Evolutionary conservation across 2,797 vertebrate species (phyloP).

Genomic region (Lateolabrax maculatus): DNA sequence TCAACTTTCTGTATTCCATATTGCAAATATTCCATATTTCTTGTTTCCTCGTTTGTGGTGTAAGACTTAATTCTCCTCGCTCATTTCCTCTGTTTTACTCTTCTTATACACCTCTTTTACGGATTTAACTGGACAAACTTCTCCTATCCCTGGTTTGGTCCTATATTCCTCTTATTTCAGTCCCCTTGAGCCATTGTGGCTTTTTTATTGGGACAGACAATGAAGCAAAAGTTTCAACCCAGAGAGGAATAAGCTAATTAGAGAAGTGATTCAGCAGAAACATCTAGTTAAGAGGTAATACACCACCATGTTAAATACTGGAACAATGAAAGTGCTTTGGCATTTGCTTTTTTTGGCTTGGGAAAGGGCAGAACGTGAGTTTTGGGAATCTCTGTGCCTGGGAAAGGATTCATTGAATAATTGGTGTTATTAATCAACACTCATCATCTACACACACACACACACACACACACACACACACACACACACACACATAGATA

Average conservation of each 20-base stretch:
- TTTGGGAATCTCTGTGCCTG: slow-evolving; percentile 12
- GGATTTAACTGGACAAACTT: neutral
- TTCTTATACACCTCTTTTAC: neutral
- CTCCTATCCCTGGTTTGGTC: neutral
- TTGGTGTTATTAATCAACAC: slow-evolving; percentile 32
- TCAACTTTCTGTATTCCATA: too few species aligned
- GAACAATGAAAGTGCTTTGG: slow-evolving; percentile 14
- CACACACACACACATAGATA: neutral
- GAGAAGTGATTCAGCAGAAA: slow-evolving; percentile 24
- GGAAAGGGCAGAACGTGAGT: slow-evolving; percentile 15
- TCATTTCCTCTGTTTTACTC: neutral
- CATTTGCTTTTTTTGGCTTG: slow-evolving; percentile 21
- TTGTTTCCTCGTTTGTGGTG: neutral
- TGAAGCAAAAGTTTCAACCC: slow-evolving; percentile 4
- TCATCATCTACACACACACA: neutral
- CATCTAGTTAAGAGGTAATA: slow-evolving; percentile 23
- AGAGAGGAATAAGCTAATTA: slow-evolving; percentile 20
- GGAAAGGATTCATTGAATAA: slow-evolving; percentile 8
- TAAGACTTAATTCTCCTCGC: neutral
- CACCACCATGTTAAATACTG: slow-evolving; percentile 25
- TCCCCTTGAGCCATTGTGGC: neutral
- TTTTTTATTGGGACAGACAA: slow-evolving; percentile 19
- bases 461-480: neutral
- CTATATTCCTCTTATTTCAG: neutral
- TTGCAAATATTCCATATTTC: neutral